phyloP scores from a whole-genome alignment of 2,888 invertebrate genomes.

The Dermolepida albohirtum region DNA sequence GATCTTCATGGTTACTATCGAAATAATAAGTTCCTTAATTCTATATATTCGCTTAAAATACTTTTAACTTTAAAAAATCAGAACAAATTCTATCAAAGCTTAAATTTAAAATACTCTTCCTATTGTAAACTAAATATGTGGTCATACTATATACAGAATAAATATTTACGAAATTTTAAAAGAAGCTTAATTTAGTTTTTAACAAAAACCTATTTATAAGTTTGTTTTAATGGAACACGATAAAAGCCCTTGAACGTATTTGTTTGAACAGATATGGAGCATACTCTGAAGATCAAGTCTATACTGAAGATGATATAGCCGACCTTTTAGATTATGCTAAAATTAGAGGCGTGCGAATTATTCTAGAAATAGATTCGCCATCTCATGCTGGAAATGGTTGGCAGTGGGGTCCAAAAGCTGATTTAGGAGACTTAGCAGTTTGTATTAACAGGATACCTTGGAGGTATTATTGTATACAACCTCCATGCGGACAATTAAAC shows the following conservation, averaged over 20 bases:
- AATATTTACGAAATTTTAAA: no score
- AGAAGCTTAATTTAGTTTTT: no score
- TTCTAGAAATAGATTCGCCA: conserved; percentile 92
- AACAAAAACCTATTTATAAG: no score
- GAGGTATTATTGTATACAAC: conserved; percentile 80
- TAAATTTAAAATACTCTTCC: no score
- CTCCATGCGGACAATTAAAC: conserved; percentile 89
- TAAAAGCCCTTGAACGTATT: not conserved
- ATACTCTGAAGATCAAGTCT: conserved; percentile 76
- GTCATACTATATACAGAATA: no score
- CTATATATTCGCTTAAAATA: no score
- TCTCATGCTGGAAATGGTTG: conserved; percentile 88
- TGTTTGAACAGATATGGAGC: conserved; percentile 74
- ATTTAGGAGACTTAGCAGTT: conserved; percentile 74
- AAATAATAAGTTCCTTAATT: no score
- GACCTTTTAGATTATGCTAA: conserved; percentile 82
- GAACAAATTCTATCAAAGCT: no score
- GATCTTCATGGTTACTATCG: no score
- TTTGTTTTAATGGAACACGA: no score
- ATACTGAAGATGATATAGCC: conserved; percentile 74
- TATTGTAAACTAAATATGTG: no score
- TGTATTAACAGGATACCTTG: conserved; percentile 78
- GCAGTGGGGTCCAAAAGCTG: conserved; percentile 79
- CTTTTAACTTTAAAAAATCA: no score
- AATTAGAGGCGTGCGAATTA: conserved; percentile 82